phyloP scores from a whole-genome alignment of 2,888 invertebrate species.

The Holacanthella duospinosa region DNA sequence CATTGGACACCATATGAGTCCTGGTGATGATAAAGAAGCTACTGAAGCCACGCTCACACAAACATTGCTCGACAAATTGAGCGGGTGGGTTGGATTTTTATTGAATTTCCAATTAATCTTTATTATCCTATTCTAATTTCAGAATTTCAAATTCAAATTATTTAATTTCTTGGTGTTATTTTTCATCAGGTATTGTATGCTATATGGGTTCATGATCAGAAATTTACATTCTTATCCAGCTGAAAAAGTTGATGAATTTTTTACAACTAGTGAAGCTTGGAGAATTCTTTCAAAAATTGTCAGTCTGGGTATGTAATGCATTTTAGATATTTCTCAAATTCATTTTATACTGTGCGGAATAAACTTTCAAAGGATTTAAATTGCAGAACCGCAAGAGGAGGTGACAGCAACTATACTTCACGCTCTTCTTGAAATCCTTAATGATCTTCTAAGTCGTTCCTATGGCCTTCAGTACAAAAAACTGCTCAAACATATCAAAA shows the following conservation, averaged over 20 bases:
- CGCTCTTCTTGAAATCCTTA: conserved; percentile 30
- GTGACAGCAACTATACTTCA: conserved; percentile 34
- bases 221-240: conserved; percentile 19
- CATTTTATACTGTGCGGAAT: neutral
- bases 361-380: conserved; percentile 6
- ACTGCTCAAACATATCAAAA: conserved; percentile 19
- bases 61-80: conserved; percentile 28
- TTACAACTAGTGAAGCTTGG: conserved; percentile 35
- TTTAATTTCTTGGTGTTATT: no score
- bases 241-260: conserved; percentile 27
- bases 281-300: conserved; percentile 28
- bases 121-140: no score
- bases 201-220: conserved; percentile 33
- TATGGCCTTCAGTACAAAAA: conserved; percentile 33
- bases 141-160: neutral
- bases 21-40: conserved; percentile 29
- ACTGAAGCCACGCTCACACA: conserved; percentile 29
- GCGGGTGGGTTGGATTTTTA: conserved; percentile 21
- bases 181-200: conserved; percentile 33
- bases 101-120: neutral
- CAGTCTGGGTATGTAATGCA: conserved; percentile 27
- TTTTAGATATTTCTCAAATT: neutral
- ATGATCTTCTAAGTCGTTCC: conserved; percentile 18
- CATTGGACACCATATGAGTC: conserved; percentile 15
- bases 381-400: conserved; percentile 35